Conservation (phyloP, 2,113 vertebrate genomes). For the Tympanuchus pallidicinctus region DNA sequence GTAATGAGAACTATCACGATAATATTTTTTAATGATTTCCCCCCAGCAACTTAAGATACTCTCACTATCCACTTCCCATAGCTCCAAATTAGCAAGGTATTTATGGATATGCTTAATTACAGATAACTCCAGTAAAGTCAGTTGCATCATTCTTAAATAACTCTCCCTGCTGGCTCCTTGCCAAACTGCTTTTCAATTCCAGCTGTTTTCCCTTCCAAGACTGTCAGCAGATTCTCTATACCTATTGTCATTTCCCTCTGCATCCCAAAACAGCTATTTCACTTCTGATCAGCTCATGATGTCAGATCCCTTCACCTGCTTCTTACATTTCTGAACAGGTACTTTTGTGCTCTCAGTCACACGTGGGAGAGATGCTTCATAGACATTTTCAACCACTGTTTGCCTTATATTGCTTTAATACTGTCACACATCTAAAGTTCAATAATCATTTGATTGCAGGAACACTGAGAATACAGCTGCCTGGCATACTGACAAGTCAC, state of each 20-base stretch:
- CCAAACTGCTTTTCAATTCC: not conserved
- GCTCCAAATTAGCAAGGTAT: not conserved
- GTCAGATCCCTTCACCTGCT: not conserved
- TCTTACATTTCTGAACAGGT: not conserved
- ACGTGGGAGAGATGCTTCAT: not conserved
- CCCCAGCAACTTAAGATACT: not conserved
- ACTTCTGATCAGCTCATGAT: not conserved
- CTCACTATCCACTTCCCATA: not conserved
- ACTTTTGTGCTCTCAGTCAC: not conserved
- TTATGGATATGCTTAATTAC: not conserved
- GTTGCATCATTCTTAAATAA: not conserved
- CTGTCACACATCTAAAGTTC: accelerated
- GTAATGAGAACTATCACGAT: not conserved
- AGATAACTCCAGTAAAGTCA: not conserved
- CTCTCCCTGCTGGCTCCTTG: not conserved
- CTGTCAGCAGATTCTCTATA: not conserved
- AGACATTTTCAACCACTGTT: not conserved
- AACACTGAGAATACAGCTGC: not conserved
- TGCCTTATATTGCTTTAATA: not conserved
- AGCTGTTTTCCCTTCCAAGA: not conserved
- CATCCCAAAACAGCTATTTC: not conserved
- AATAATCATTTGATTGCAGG: not conserved
- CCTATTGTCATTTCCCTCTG: not conserved
- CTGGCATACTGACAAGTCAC: not conserved
- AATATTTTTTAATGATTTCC: not conserved